phyloP scores from a whole-genome alignment of 2,888 invertebrate genomes.

The Calameuta idolon region DNA sequence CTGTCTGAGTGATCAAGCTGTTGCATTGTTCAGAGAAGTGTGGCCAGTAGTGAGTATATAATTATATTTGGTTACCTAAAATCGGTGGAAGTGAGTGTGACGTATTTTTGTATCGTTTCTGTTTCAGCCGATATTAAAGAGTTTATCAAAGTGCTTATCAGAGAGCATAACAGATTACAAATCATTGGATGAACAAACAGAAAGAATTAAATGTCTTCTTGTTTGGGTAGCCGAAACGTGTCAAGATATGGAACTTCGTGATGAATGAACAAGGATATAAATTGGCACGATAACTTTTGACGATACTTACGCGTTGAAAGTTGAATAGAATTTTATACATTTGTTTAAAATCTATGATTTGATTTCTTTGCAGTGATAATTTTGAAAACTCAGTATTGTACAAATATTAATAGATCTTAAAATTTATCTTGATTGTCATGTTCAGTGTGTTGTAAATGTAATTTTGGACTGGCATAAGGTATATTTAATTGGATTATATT shows the following conservation, averaged over 20 bases:
- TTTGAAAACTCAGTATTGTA: neutral
- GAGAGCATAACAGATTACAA: conserved; percentile 51
- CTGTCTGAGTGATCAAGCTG: conserved; percentile 75
- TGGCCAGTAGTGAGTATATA: conserved; percentile 71
- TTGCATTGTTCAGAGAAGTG: conserved; percentile 76
- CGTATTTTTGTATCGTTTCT: neutral
- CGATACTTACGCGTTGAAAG: neutral
- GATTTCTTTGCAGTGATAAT: neutral
- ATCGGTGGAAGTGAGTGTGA: neutral
- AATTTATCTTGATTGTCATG: neutral
- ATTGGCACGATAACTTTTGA: neutral
- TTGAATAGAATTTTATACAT: neutral
- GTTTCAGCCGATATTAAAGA: conserved; percentile 49
- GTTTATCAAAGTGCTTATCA: conserved; percentile 54
- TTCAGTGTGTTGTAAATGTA: neutral
- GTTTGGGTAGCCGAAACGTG: conserved; percentile 59
- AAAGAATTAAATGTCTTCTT: conserved; percentile 52
- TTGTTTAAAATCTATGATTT: neutral
- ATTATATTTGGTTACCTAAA: neutral
- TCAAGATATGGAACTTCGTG: conserved; percentile 50
- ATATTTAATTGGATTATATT: neutral
- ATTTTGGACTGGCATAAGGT: neutral
- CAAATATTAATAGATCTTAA: neutral
- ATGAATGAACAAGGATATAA: conserved; percentile 24
- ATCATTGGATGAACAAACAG: conserved; percentile 47